phyloP scores from a whole-genome alignment of 2,113 vertebrate genomes.

The Illadopsis cleaveri region DNA sequence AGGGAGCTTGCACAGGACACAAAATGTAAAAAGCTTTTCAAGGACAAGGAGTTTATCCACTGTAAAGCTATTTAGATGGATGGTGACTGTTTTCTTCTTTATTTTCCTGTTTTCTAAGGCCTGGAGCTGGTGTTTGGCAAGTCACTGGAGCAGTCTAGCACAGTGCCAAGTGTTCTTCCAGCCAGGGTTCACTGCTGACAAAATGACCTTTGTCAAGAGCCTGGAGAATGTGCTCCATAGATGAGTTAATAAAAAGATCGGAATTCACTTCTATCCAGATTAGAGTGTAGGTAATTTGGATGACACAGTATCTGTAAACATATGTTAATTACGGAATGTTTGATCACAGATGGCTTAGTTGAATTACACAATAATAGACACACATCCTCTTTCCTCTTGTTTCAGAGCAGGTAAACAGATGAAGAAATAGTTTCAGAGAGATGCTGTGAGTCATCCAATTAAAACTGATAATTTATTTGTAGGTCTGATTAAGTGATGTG shows the following conservation, averaged over 20 bases:
- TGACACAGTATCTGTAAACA: neutral
- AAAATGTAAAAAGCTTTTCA: neutral
- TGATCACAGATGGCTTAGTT: neutral
- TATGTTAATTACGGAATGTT: neutral
- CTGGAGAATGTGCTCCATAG: neutral
- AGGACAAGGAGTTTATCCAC: neutral
- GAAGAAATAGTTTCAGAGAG: neutral
- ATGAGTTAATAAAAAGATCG: neutral
- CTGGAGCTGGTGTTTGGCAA: neutral
- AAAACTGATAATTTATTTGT: neutral
- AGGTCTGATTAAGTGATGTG: rapidly evolving
- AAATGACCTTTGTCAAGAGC: neutral
- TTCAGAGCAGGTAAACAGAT: neutral
- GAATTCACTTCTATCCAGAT: neutral
- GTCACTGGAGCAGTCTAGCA: neutral
- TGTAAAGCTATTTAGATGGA: neutral
- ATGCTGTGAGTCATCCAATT: neutral
- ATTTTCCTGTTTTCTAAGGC: too few relatives aligned
- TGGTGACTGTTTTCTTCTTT: too few relatives aligned
- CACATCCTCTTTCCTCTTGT: neutral
- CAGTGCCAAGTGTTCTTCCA: neutral
- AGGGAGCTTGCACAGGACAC: neutral
- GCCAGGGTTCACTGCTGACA: neutral
- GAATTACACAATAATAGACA: neutral
- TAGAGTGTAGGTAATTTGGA: neutral